phyloP scores from a whole-genome alignment of 2,797 vertebrate species.

The Myotis planiceps region DNA sequence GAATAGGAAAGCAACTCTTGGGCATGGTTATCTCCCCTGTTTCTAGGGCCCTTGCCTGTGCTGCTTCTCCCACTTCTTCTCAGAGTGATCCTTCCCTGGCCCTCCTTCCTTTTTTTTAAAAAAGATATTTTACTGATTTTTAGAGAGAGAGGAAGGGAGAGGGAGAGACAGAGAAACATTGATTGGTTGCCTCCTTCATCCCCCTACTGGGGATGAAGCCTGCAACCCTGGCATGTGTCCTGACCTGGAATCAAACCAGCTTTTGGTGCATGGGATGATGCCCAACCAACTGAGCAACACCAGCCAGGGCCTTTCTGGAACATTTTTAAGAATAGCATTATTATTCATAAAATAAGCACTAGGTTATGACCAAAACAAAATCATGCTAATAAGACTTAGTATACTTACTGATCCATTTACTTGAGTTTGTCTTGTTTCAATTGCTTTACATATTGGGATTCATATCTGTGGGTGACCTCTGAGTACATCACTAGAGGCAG shows the following conservation, averaged over 20 bases:
- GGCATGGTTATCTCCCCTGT: neutral
- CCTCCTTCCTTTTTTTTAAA: neutral
- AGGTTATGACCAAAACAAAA: neutral
- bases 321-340: neutral
- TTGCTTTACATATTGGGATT: neutral
- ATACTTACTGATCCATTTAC: neutral
- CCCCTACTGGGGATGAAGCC: neutral
- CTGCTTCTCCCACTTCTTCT: neutral
- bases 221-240: neutral
- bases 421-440: neutral
- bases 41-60: neutral
- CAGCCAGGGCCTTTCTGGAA: neutral
- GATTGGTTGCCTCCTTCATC: neutral
- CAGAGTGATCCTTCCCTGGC: neutral
- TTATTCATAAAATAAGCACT: constrained; percentile 45
- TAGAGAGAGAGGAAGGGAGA: neutral
- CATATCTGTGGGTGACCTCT: neutral
- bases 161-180: neutral
- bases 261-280: neutral
- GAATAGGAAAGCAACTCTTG: neutral
- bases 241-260: neutral
- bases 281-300: neutral
- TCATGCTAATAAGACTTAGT: neutral
- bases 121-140: neutral
- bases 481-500: constrained; percentile 18